Conservation (phyloP, 2,113 vertebrate species). For the Apistogramma diplotaenia region DNA sequence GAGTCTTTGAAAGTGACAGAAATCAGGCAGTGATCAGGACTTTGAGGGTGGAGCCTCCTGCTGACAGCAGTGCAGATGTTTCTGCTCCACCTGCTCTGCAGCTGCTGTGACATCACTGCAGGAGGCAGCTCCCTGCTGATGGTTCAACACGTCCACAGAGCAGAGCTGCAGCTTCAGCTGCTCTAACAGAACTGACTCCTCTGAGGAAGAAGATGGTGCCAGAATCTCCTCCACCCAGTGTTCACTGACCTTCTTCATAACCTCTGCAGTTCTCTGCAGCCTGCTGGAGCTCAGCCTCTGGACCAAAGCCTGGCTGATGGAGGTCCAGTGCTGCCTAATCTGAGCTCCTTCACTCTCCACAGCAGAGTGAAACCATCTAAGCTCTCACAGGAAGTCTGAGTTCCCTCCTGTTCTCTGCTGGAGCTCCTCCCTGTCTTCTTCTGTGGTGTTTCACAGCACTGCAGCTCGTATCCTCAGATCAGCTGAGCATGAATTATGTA, state of each 20-base stretch:
- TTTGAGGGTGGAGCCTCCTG: neutral
- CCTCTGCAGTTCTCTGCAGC: neutral
- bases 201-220: too few species aligned
- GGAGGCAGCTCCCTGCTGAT: neutral
- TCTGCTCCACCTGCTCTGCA: neutral
- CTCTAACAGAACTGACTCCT: neutral
- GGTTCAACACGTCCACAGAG: neutral
- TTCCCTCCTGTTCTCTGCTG: neutral
- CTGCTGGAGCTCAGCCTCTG: neutral
- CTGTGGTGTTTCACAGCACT: neutral
- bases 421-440: neutral
- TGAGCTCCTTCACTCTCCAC: neutral
- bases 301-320: neutral
- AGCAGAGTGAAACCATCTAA: neutral
- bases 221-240: too few species aligned
- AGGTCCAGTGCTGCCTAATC: neutral
- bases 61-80: neutral
- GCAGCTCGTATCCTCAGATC: neutral
- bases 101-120: neutral
- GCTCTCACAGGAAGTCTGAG: neutral
- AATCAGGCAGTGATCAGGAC: neutral
- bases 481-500: neutral
- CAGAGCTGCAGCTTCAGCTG: neutral
- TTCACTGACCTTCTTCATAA: too few species aligned
- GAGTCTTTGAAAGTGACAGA: too few species aligned